These are phyloP conservation scores for Rhyzopertha dominica DNA, from an alignment of 1,140 invertebrate genomes.

Conservation along the genomic window DNA sequence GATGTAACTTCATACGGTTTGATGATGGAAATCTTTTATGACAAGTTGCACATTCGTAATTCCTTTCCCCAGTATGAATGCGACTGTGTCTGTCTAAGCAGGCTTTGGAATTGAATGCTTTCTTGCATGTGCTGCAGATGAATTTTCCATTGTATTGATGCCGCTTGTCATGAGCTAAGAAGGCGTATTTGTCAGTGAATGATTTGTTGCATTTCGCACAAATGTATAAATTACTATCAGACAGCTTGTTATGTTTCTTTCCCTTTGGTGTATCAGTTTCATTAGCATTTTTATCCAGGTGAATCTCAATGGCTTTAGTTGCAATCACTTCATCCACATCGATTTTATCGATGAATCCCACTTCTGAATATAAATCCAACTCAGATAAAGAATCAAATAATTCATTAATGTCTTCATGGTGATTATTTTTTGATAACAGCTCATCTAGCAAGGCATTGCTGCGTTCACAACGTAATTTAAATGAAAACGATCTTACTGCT, in stretches of 20 bases:
- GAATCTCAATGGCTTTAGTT: slow-evolving; percentile 1
- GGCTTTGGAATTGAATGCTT: slow-evolving; percentile 53
- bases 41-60: slow-evolving; percentile 49
- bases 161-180: slow-evolving; percentile 68
- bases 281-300: neutral
- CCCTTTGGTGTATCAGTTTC: slow-evolving; percentile 5
- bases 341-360: neutral
- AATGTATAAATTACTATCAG: slow-evolving; percentile 48
- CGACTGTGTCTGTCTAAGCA: slow-evolving; percentile 31
- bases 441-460: slow-evolving; percentile 21
- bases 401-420: too few species aligned
- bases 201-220: slow-evolving; percentile 59
- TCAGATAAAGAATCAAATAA: too few species aligned
- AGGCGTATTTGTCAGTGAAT: slow-evolving; percentile 55
- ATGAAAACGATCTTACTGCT: slow-evolving; percentile 26
- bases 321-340: neutral
- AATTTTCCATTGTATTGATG: slow-evolving; percentile 67
- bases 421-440: slow-evolving; percentile 16
- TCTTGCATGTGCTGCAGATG: slow-evolving; percentile 51
- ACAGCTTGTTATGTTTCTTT: neutral
- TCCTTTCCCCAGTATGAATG: slow-evolving; percentile 54
- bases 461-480: slow-evolving; percentile 31
- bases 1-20: slow-evolving; percentile 33
- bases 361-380: too few species aligned
- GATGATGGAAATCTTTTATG: slow-evolving; percentile 54